Percentiles rank a stretch among this genome's conserved stretches.
These are phyloP conservation scores for Drosophila bocki DNA, from an alignment of 1,140 invertebrate genomes.

Conservation along the genomic window DNA sequence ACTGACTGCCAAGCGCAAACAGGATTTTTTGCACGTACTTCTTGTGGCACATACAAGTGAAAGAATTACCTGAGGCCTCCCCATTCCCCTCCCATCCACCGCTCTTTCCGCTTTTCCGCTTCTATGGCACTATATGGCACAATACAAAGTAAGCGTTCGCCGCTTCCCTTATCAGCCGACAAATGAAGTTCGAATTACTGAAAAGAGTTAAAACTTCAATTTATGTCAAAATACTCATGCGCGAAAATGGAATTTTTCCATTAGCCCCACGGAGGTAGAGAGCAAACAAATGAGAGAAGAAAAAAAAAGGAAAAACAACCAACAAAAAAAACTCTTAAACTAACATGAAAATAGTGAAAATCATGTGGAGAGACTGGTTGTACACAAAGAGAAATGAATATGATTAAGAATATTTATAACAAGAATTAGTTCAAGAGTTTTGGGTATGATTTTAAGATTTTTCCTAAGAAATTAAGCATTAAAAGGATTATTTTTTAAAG, in stretches of 20 bases:
- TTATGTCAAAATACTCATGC: constrained; percentile 70
- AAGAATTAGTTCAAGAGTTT: not conserved
- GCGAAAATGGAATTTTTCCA: constrained; percentile 75
- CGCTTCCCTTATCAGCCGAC: constrained; percentile 67
- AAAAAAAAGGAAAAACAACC: constrained; percentile 18
- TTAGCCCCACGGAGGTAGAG: constrained; percentile 47
- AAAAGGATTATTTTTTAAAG: not conserved
- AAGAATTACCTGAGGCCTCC: constrained; percentile 41
- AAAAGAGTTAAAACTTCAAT: constrained; percentile 69
- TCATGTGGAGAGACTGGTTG: constrained; percentile 68
- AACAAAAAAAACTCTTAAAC: constrained; percentile 51
- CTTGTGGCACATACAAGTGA: constrained; percentile 45
- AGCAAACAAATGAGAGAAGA: constrained; percentile 4
- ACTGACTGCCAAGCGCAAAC: constrained; percentile 69
- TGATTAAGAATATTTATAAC: not conserved
- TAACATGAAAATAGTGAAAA: constrained; percentile 81
- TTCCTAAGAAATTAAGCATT: not conserved
- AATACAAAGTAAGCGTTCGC: constrained; percentile 21
- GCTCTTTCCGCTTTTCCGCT: not conserved
- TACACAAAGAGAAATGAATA: constrained; percentile 5
- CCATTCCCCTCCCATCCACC: not conserved
- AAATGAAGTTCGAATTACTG: constrained; percentile 69
- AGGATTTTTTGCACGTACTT: constrained; percentile 65
- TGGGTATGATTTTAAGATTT: fast-evolving
- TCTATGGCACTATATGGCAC: constrained; percentile 13